A percentile compares a stretch with the other conserved stretches of the same genome.
Conservation (phyloP, 2,113 vertebrate species). For the Eptesicus fuscus region DNA sequence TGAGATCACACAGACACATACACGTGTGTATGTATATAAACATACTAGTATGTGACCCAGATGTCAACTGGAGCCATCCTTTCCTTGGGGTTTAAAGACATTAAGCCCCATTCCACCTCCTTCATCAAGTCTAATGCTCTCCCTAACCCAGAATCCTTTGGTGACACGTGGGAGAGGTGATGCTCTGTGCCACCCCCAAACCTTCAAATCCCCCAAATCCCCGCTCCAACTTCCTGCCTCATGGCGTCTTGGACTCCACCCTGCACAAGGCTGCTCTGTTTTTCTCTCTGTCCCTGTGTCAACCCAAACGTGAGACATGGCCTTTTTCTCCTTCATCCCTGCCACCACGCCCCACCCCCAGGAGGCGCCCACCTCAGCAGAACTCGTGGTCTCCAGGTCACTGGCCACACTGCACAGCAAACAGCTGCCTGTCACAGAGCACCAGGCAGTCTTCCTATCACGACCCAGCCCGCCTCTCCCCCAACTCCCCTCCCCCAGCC, state of each 20-base stretch:
- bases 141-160: not conserved
- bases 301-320: not conserved
- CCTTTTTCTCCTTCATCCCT: not conserved
- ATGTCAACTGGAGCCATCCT: not conserved
- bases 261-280: not conserved
- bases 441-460: too few relatives aligned
- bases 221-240: not conserved
- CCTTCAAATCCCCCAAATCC: not conserved
- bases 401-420: not conserved
- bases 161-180: too few relatives aligned
- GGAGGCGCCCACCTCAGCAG: accelerated
- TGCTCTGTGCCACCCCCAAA: accelerated
- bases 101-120: not conserved
- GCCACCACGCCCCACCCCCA: accelerated
- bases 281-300: not conserved
- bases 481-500: too few relatives aligned
- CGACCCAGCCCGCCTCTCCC: too few relatives aligned
- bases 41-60: too few relatives aligned
- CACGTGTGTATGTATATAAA: accelerated
- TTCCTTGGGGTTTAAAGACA: not conserved
- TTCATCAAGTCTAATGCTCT: accelerated
- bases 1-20: not conserved
- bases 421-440: not conserved
- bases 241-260: not conserved
- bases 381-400: not conserved